Base-by-base conservation (phyloP, 1,140 invertebrate species). In the Pachyrhynchus sulphureomaculatus region DNA sequence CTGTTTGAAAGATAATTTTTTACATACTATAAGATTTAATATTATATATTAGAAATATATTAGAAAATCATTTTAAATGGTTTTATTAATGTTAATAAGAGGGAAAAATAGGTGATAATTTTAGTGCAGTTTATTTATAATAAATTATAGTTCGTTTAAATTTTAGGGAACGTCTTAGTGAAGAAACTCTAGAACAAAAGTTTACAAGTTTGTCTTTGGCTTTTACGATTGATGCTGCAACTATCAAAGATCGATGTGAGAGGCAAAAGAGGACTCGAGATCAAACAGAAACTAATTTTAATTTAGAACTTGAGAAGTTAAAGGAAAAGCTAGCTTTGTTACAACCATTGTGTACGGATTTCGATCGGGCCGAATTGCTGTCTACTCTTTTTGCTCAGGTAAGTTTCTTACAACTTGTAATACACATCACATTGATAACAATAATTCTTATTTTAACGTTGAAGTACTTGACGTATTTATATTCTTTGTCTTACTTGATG, bases 151-250 rank as follows among this genome's bases (percentile, higher is more conserved):
- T 21, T 1, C 21, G 23, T 54, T 53, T 23, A 10, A 9, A 15
- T 17, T 62, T 44, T 44, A 74, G 71, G 36, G 72, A 74, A 45
- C 52, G 60, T 29, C 36, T 71, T n/a, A 69, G 18, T 34, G 73
- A 75, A 41, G 72, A 75, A 37, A 68, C 71, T 60, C 34, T 75
- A 2, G 75, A 76, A 67, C 70, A 74, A 49, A 75, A 75, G 64
- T 76, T 76, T 45, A 62, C 68, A 6, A 65, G 72, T 13, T 51
- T 76, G 21, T 63, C 75, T 2, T 56, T 76, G 42, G 73, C 74
- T 2, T 75, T 76, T 53, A 68, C 69, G 12, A 76, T 75, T 34
- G 75, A 76, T 42, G 65, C 73, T 1, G 62, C 67, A 13, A 75
- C 75, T 17, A 70, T 76, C 12, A 68, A 70, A 60, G 66, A 74